A percentile compares a stretch with the other conserved stretches of the same genome.
Evolutionary conservation across 2,797 vertebrate genomes (phyloP).

Genomic region (Atherinosoma microstoma): DNA sequence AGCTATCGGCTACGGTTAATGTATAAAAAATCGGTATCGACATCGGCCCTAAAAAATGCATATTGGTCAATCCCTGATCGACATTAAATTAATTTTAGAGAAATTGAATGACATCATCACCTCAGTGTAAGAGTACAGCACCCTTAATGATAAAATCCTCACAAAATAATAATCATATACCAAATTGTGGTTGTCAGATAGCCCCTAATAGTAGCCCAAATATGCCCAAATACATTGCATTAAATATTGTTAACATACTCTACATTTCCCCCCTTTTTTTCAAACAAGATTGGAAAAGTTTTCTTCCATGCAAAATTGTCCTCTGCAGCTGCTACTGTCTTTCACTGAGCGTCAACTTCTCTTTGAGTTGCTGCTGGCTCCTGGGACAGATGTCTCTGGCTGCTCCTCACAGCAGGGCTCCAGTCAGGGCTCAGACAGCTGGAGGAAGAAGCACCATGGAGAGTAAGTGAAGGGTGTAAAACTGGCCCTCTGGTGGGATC

Average conservation of each 20-base stretch:
- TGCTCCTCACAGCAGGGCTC: conserved; percentile 40
- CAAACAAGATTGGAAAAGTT: too few species aligned
- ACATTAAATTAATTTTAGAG: too few species aligned
- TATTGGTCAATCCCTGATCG: too few species aligned
- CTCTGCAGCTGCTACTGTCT: conserved; percentile 24
- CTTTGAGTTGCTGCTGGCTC: conserved; percentile 43
- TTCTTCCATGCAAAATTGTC: neutral
- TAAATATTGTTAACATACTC: too few species aligned
- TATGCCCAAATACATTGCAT: neutral
- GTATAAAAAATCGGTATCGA: too few species aligned
- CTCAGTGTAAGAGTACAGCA: too few species aligned
- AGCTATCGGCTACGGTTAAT: too few species aligned
- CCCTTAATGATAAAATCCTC: neutral
- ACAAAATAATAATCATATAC: neutral
- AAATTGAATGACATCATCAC: too few species aligned
- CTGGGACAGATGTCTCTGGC: conserved; percentile 66
- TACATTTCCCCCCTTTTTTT: neutral
- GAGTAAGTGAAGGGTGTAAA: conserved; percentile 71
- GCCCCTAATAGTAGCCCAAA: too few species aligned
- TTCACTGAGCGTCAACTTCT: conserved; percentile 10
- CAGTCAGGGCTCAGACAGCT: conserved; percentile 24
- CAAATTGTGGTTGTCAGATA: neutral
- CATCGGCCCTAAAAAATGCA: too few species aligned
- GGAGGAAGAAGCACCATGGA: conserved; percentile 35
- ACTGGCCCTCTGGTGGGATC: conserved; percentile 58